Conservation (phyloP, 2,797 vertebrate species). For the Choloepus didactylus region DNA sequence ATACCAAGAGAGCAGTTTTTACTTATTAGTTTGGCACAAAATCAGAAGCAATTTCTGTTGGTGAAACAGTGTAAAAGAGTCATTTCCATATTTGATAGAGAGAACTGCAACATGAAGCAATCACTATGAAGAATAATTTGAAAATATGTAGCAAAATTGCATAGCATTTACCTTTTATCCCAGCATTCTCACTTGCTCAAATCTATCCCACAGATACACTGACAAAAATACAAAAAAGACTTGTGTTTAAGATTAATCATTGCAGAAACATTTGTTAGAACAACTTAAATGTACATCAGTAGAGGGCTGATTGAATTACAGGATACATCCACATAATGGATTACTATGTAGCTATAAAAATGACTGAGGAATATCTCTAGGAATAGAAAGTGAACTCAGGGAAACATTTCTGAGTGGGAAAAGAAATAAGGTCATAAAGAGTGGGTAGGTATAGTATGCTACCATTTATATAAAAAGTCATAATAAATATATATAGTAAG, state of each 20-base stretch:
- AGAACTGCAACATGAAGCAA: neutral
- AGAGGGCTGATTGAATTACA: neutral
- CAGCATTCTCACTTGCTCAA: neutral
- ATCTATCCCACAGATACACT: neutral
- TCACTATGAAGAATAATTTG: neutral
- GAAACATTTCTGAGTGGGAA: neutral
- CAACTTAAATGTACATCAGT: neutral
- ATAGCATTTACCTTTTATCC: slow-evolving; percentile 3
- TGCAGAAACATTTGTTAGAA: neutral
- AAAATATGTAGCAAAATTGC: slow-evolving; percentile 34
- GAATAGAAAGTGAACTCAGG: neutral
- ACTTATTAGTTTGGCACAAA: slow-evolving; percentile 23
- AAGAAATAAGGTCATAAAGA: neutral
- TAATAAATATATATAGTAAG: too few relatives aligned
- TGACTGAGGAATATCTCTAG: neutral
- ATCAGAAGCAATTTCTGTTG: neutral
- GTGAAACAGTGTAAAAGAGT: neutral
- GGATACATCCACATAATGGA: neutral
- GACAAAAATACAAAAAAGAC: neutral
- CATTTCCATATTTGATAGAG: slow-evolving; percentile 7
- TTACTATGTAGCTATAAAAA: neutral
- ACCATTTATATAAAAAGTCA: too few relatives aligned
- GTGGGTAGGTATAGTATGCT: neutral
- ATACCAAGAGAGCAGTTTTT: neutral
- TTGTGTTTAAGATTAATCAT: neutral